Base-by-base conservation (phyloP, 2,888 invertebrate species). In the Drosophila flavopinicola region DNA sequence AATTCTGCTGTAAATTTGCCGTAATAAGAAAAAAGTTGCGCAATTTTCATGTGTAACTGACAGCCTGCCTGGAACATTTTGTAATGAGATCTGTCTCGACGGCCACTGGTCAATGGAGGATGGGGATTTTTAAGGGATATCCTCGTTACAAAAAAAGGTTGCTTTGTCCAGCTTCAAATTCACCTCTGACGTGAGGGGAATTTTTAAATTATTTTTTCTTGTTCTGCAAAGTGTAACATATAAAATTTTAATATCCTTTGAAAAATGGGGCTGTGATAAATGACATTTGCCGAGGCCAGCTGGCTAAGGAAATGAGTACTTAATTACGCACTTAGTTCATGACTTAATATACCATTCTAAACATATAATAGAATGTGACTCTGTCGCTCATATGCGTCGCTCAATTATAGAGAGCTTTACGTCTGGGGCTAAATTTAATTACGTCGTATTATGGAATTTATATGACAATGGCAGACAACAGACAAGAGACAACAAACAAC, bases 361-460 rank as follows among this genome's bases (percentile, higher is more conserved):
- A 56, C 42, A 58, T 57, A 48, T 45, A 57, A 41, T 38, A 30
- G 35, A 23, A 39, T 17, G 33, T 9, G 49, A 49, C 41, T 11
- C 44, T 54, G 51, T 60, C 48, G 41, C 58, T 80, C 66, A 79
- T 70, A 65, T 66, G 54, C 57, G 63, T 49, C 57, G 41, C 85
- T 80, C 78, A 85, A 78, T 73, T 85, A 78, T 84, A 71, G 67
- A 60, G 49, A 80, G 86, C 84, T 79, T 80, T 79, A 78, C 73
- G 75, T 80, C 64, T 75, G 71, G 68, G 71, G 67, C 70, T 72
- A 80, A 89, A 85, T 89, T 88, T 89, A 89, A 89, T 89, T 89
- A 89, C 85, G 71, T 71, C 73, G 85, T 89, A 84, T 89, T 89
- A 89, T 89, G 87, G 83, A 89, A 89, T 89, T 89, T 89, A 89